Evolutionary conservation across 2,888 invertebrate genomes (phyloP).

Genomic region (Diarsia mendica): DNA sequence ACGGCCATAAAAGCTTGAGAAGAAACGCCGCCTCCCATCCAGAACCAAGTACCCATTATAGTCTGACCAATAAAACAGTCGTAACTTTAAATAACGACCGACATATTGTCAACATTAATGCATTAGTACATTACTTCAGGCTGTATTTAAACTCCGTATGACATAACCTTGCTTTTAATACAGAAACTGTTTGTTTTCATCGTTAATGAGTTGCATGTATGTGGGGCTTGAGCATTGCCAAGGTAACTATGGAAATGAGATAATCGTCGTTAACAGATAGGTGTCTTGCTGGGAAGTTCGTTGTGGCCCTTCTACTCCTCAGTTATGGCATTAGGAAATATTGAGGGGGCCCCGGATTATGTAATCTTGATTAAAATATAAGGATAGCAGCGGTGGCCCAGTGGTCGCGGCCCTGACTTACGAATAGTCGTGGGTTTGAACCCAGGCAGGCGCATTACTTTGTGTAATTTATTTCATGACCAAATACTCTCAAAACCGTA

Average conservation of each 20-base stretch:
- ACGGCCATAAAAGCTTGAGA: conserved; percentile 9
- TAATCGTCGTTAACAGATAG: neutral
- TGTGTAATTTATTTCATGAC: too few species aligned
- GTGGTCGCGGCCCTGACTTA: too few species aligned
- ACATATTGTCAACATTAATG: conserved; percentile 46
- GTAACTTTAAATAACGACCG: conserved; percentile 41
- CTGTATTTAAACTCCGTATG: conserved; percentile 26
- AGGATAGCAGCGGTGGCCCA: too few species aligned
- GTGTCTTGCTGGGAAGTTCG: neutral
- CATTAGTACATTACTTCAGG: conserved; percentile 22
- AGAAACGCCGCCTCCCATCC: neutral
- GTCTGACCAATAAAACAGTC: conserved; percentile 38
- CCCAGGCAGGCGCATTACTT: too few species aligned
- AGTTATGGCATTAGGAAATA: too few species aligned
- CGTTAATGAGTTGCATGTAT: conserved; percentile 41
- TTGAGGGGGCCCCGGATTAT: too few species aligned
- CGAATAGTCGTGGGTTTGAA: too few species aligned
- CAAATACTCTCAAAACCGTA: too few species aligned
- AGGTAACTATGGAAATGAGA: conserved; percentile 15
- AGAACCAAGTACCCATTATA: conserved; percentile 9
- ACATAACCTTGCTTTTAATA: conserved; percentile 12
- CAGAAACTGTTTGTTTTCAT: conserved; percentile 10
- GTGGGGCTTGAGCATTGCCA: conserved; percentile 26
- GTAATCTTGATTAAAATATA: too few species aligned
- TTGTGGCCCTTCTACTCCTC: neutral